Base-by-base conservation (phyloP, 2,113 vertebrate genomes). In the Deroptyus accipitrinus region DNA sequence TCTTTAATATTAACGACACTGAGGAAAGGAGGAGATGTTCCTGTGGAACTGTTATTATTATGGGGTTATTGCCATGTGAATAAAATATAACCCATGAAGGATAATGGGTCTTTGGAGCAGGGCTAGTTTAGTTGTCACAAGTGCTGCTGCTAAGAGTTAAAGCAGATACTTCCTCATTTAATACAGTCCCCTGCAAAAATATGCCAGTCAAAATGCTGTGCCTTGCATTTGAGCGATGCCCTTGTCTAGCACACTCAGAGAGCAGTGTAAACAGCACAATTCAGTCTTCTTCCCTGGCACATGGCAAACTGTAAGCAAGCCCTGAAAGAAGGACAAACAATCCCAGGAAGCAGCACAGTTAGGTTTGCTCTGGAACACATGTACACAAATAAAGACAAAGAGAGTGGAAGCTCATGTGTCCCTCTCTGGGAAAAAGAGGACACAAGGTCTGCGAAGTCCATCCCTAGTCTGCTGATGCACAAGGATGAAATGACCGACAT, bases 171-270 rank as follows among this genome's bases (percentile, higher is more conserved):
- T 75, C 66, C 44, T 84, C 30, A 22, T 76, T 91, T 94, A 93
- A 97, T 91, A 73, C 57, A 97, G 76, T 94, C 28, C 59, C 46
- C 77, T 84, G 62, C 68, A 90, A 93, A 92, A 95, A 95, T 88
- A 88, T 62, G 91, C 62, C 95, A 86, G 31, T 94, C 96, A 92
- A 51, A 92, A 75, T 20, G 17, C 69, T 52, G 69, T 69, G 72
- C 30, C 69, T 66, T 39, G 74, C 83, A 67, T 11, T 24, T 59
- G 44, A 96, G 80, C 75, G 44, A 25, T 49, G 74, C 37, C 67
- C 83, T 89, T 91, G 91, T 48, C 66, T 18, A 55, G 46, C 64
- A 11, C 17, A 62, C 75, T 35, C 81, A 87, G 44, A 72, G 63
- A 86, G 42, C 15, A 84, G 67, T 9, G 88, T 61, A 91, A 94